A percentile compares a stretch with the other conserved stretches of the same genome.
phyloP scores from a whole-genome alignment of 2,888 invertebrate genomes.

The Rosalia funebris region DNA sequence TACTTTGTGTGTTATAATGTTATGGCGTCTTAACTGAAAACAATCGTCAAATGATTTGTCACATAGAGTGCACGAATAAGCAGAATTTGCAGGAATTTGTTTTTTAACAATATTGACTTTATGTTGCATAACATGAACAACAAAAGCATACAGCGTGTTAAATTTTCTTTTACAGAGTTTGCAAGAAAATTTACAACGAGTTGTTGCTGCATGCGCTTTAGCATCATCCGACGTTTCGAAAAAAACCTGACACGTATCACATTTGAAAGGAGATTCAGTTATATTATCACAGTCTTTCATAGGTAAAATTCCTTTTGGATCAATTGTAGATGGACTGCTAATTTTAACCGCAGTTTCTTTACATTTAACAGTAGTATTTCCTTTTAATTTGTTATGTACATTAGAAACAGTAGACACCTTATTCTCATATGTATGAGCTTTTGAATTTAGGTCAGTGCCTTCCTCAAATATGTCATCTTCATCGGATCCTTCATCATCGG shows the following conservation, averaged over 20 bases:
- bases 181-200: conserved; percentile 45
- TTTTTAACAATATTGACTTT: conserved; percentile 32
- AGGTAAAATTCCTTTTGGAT: background rate
- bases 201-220: conserved; percentile 33
- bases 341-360: too few relatives aligned
- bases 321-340: background rate
- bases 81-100: conserved; percentile 20
- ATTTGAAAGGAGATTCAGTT: conserved; percentile 41
- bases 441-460: conserved; percentile 1
- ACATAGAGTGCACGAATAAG: conserved; percentile 41
- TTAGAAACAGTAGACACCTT: background rate
- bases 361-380: background rate
- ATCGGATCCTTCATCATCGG: conserved; percentile 16
- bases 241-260: conserved; percentile 42
- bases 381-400: background rate
- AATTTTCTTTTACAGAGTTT: conserved; percentile 42
- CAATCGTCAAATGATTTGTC: conserved; percentile 43
- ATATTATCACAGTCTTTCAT: background rate
- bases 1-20: conserved; percentile 33
- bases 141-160: conserved; percentile 45
- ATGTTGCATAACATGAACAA: conserved; percentile 48
- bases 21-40: conserved; percentile 45
- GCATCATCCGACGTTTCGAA: conserved; percentile 42
- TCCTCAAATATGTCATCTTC: conserved; percentile 36
- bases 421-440: background rate